Base-by-base conservation (phyloP, 2,888 invertebrate genomes). In the Automeris io region DNA sequence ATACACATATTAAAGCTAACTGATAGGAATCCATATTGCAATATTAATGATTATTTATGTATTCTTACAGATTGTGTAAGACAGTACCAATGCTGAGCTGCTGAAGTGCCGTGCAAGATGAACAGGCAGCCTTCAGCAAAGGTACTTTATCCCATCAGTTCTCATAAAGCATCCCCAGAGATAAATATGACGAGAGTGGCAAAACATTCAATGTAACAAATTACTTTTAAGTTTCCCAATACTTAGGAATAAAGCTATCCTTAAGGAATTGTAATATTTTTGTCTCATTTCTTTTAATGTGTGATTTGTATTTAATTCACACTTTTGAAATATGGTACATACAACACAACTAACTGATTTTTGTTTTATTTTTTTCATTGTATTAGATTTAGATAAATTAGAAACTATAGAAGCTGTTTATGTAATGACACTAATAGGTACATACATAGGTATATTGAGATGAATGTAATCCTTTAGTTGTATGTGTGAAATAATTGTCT, bases 181-280 rank as follows among this genome's bases (percentile, higher is more conserved):
- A 71, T 75, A 73, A 69, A 79, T 81, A 81, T 82, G 75, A 73
- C 57, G 60, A 82, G 83, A 81, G 82, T 75, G 76, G 70, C 73
- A 78, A 56, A 58, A 65, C 63, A 61, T 59, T 70, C 57, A 64
- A 69, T 68, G 75, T 76, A 81, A 80, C 77, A 82, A 79, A 76
- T 65, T 74, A 71, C 54, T 41, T 53, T 58, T 70, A 74, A 69
- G 69, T 66, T 61, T 52, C 52, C 55, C 39, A 31, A 8, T 55
- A 51, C 46, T 51, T 68, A 68, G 61, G 47, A 49, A 62, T 59
- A 60, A 46, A 54, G 53, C 59, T 56, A 55, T 45, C 56, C 49
- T 55, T 66, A 47, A 51, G 41, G 47, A 43, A 50, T 51, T 59
- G 46, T 52, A 56, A 51, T 47, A 41, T 42, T 34, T 49, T 51